A percentile compares a stretch with the other conserved stretches of the same genome.
These are phyloP conservation scores for Bombus picipes DNA, from an alignment of 1,140 invertebrate genomes.

Conservation along the genomic window DNA sequence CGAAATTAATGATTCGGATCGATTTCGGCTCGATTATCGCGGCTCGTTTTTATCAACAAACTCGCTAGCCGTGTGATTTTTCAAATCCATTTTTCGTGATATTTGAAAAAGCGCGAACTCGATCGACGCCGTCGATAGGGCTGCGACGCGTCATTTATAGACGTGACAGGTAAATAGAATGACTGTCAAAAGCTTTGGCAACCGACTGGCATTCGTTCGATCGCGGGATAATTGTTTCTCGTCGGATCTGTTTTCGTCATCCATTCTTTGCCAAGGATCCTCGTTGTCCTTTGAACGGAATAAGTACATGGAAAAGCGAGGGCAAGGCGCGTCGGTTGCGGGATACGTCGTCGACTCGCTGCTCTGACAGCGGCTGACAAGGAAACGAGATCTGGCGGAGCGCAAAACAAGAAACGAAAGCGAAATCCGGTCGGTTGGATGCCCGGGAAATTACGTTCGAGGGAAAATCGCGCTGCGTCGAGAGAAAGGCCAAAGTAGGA, in stretches of 20 bases:
- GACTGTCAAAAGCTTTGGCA: background rate
- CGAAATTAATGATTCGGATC: constrained; percentile 13
- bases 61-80: background rate
- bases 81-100: background rate
- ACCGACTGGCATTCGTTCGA: background rate
- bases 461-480: constrained; percentile 34
- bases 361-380: constrained; percentile 19
- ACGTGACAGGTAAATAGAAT: constrained; percentile 26
- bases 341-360: background rate
- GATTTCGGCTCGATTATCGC: background rate
- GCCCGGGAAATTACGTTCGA: constrained; percentile 64
- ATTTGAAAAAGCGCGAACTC: background rate
- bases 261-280: no score
- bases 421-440: constrained; percentile 61
- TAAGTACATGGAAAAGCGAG: background rate
- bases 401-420: constrained; percentile 68
- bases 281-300: background rate
- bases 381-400: constrained; percentile 39
- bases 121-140: background rate
- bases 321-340: background rate
- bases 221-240: constrained; percentile 18
- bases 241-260: constrained; percentile 7
- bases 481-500: background rate
- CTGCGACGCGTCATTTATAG: no score
- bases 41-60: background rate